Evolutionary conservation across 2,113 vertebrate genomes (phyloP).

Genomic region (Brachypodius melanocephalos): DNA sequence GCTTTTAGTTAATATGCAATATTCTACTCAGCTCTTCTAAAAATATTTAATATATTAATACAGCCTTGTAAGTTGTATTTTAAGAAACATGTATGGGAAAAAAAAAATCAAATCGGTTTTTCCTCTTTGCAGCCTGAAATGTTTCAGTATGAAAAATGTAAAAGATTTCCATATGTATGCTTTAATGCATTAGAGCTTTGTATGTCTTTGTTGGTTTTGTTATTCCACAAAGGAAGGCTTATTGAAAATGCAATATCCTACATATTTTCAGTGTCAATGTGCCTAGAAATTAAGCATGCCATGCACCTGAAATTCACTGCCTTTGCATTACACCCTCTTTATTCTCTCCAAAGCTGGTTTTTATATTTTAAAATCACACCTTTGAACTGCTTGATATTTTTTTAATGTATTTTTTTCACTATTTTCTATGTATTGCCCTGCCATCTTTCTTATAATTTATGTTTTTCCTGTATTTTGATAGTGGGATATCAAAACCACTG

Average conservation of each 20-base stretch:
- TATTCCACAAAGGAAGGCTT: background rate
- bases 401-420: fast-evolving
- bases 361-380: background rate
- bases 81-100: background rate
- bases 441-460: background rate
- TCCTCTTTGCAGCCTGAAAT: background rate
- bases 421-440: background rate
- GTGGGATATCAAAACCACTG: background rate
- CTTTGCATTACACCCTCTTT: background rate
- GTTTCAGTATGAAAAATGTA: background rate
- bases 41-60: background rate
- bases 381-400: background rate
- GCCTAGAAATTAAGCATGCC: background rate
- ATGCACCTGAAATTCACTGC: background rate
- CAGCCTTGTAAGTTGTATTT: background rate
- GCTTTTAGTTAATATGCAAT: background rate
- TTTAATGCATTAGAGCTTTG: background rate
- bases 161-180: background rate
- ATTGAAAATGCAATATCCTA: background rate
- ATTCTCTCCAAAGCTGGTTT: background rate
- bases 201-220: background rate
- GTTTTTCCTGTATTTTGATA: background rate
- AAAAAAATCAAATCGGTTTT: background rate
- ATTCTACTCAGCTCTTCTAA: background rate
- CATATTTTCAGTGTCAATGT: background rate